Base-by-base conservation (phyloP, 2,797 vertebrate species). In the Muscicapa striata region DNA sequence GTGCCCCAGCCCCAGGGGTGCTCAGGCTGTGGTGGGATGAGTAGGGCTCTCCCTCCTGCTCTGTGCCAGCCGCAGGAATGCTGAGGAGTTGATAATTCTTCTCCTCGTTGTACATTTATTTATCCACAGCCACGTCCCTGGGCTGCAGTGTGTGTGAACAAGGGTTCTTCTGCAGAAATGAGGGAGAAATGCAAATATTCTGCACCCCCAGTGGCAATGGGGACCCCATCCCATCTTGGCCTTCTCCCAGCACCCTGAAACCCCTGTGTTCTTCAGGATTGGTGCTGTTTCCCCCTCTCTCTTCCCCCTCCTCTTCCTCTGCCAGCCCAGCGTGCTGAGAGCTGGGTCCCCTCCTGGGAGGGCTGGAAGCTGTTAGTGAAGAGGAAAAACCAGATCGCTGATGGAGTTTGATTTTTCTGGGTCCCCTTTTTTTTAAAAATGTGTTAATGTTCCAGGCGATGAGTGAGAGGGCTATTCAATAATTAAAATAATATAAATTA, bases 401-500 rank as follows among this genome's bases (percentile, higher is more conserved):
- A 95, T 93, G 95, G 96, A 95, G 95, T 93, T 96, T 79, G 94
- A 94, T 75, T 96, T 97, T 96, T 92, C 85, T 90, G 88, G 91
- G 86, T 94, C 85, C 90, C 72, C 85, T 95, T 94, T 92, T 92
- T 87, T 74, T 30, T 51, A 5, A 67, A 86, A 77, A 75, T 3
- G 69, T 43, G 68, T 92, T 95, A 92, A 92, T 97, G 97, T 96
- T 97, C 91, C 86, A 91, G 90, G 93, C 87, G 23, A 87, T 27
- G 52, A 91, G 95, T 76, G 90, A 94, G 97, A 95, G 86, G 94
- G 90, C 95, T 97, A 87, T 95, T 98, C 96, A 97, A 93, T 97
- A 97, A 98, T 98, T 98, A 97, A 97, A 97, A 95, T 87, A 93
- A 91, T 94, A 97, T 96, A 97, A 97, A 97, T 77, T 95, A 97